Conservation (phyloP, 2,113 vertebrate genomes). For the Ramphastos sulfuratus region DNA sequence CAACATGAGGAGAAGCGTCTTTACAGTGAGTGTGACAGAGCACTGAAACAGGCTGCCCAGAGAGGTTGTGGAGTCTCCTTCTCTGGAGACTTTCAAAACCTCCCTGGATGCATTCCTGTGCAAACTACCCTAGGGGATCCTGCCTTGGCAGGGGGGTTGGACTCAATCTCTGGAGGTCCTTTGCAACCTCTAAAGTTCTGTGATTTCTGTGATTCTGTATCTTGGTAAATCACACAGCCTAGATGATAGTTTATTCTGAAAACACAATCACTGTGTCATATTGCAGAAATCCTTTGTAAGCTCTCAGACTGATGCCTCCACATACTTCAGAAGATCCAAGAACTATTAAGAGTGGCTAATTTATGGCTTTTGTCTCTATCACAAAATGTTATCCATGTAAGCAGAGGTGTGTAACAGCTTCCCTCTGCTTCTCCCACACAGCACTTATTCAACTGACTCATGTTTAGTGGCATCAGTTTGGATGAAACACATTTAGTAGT, state of each 20-base stretch:
- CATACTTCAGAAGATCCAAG: neutral
- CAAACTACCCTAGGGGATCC: too few relatives aligned
- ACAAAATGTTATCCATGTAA: neutral
- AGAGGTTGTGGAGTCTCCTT: too few relatives aligned
- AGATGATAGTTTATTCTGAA: neutral
- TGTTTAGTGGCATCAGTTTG: neutral
- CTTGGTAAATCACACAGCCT: neutral
- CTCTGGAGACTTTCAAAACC: too few relatives aligned
- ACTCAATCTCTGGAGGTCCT: too few relatives aligned
- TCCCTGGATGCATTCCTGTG: too few relatives aligned
- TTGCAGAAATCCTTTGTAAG: neutral
- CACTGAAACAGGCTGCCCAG: too few relatives aligned
- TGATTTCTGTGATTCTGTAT: too few relatives aligned
- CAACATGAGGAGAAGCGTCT: too few relatives aligned
- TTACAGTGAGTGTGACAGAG: too few relatives aligned
- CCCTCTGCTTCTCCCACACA: neutral
- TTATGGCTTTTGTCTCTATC: neutral
- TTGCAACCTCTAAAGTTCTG: too few relatives aligned
- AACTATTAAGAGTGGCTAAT: neutral
- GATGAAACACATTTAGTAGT: neutral
- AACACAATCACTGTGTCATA: neutral
- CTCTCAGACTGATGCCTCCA: fast-evolving
- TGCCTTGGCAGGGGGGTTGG: too few relatives aligned
- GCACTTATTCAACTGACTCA: neutral
- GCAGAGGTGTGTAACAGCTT: neutral